Percentiles rank a stretch among this genome's conserved stretches.
These are phyloP conservation scores for Arctia plantaginis DNA, from an alignment of 2,888 invertebrate species.

Conservation along the genomic window DNA sequence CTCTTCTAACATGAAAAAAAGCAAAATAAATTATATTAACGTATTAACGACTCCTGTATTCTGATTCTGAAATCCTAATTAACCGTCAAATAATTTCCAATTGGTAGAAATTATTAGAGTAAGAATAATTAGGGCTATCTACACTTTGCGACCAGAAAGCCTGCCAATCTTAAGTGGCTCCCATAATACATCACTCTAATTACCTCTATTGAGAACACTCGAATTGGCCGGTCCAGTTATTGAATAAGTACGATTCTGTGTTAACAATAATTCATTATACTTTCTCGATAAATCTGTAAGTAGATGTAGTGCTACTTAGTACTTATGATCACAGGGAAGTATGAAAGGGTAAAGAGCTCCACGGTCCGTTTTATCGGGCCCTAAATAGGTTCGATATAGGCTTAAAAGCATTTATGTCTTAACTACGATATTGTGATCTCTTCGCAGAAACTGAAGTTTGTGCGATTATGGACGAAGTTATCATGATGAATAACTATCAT, in stretches of 20 bases:
- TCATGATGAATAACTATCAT: no score
- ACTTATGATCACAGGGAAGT: no score
- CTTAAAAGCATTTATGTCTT: no score
- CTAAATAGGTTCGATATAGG: no score
- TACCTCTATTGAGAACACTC: slow-evolving; percentile 41
- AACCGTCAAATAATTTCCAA: background rate
- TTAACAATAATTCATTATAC: slow-evolving; percentile 49
- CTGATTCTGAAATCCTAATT: background rate
- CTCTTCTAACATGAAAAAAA: no score
- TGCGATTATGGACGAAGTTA: no score
- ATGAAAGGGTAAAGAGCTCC: no score
- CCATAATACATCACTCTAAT: slow-evolving; percentile 47
- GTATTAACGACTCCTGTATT: background rate
- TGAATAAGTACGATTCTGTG: slow-evolving; percentile 51
- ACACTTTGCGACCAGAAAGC: slow-evolving; percentile 31
- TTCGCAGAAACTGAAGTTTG: no score
- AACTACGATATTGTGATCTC: no score
- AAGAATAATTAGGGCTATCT: slow-evolving; percentile 43
- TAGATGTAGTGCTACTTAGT: slow-evolving; percentile 34
- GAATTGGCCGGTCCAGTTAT: slow-evolving; percentile 44
- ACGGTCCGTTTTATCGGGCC: no score
- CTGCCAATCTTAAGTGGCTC: slow-evolving; percentile 28
- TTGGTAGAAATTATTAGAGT: slow-evolving; percentile 2
- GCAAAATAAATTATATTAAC: background rate
- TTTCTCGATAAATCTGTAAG: slow-evolving; percentile 34